Evolutionary conservation across 2,797 vertebrate genomes (phyloP).

Genomic region (Lophotriccus pileatus): DNA sequence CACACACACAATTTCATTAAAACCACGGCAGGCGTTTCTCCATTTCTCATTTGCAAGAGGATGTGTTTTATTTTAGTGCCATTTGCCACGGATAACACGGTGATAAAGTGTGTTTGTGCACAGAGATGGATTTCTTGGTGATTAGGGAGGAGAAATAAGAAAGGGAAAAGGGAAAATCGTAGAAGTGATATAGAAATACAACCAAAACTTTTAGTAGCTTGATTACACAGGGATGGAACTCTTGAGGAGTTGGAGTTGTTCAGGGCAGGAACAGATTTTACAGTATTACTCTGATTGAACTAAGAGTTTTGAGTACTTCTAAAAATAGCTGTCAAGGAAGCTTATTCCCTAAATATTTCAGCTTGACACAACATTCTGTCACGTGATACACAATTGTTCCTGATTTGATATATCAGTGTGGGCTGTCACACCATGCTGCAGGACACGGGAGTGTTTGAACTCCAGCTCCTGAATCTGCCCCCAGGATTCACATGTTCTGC

Average conservation of each 20-base stretch:
- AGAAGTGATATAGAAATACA: not conserved
- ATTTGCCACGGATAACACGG: not conserved
- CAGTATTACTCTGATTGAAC: not conserved
- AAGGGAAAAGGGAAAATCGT: not conserved
- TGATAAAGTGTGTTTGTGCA: not conserved
- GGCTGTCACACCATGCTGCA: not conserved
- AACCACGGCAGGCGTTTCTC: not conserved
- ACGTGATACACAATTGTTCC: not conserved
- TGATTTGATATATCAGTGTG: rapidly evolving
- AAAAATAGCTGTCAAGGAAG: not conserved
- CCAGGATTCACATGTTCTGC: not conserved
- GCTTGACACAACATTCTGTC: not conserved
- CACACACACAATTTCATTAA: not conserved
- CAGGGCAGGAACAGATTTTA: not conserved
- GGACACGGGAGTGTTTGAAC: not conserved
- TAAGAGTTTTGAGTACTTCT: not conserved
- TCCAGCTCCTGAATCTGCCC: not conserved
- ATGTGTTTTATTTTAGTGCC: not conserved
- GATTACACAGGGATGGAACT: not conserved
- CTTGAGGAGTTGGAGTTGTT: not conserved
- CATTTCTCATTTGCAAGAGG: not conserved
- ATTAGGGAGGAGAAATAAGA: not conserved
- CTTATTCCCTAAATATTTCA: not conserved
- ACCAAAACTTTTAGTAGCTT: not conserved
- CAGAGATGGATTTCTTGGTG: not conserved